These are phyloP conservation scores for Sandelia bainsii DNA, from an alignment of 2,797 vertebrate genomes.

Conservation along the genomic window DNA sequence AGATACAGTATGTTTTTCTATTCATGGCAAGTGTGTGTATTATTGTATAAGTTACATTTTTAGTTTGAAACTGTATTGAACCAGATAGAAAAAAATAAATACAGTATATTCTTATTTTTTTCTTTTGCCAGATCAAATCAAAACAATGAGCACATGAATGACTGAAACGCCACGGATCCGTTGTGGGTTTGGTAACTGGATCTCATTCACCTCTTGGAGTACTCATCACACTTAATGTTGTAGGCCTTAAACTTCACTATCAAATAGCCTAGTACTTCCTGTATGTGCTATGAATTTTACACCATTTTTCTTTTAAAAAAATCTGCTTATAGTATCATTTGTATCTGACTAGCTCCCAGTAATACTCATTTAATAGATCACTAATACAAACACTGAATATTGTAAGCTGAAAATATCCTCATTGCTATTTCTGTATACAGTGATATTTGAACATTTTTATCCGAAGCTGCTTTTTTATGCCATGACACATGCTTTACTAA, in stretches of 20 bases:
- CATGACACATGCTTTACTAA: conserved; percentile 8
- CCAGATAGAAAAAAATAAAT: background rate
- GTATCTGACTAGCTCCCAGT: background rate
- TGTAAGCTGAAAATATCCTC: conserved; percentile 9
- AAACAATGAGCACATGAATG: conserved; percentile 77
- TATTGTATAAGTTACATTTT: background rate
- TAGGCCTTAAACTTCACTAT: conserved; percentile 70
- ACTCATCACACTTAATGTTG: conserved; percentile 43
- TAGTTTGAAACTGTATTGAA: background rate
- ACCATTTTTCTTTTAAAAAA: conserved; percentile 1
- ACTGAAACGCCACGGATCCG: conserved; percentile 42
- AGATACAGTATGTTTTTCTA: background rate
- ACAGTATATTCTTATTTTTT: background rate
- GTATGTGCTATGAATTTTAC: conserved; percentile 12
- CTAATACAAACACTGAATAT: conserved; percentile 10
- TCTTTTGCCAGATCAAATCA: conserved; percentile 75
- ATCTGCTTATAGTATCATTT: background rate
- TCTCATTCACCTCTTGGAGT: conserved; percentile 7
- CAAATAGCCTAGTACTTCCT: conserved; percentile 28
- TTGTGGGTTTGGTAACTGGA: conserved; percentile 6
- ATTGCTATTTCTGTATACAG: conserved; percentile 16
- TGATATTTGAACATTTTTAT: conserved; percentile 35
- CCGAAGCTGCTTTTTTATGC: conserved; percentile 45
- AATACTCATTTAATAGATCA: background rate
- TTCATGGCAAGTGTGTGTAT: background rate